These are phyloP conservation scores for Lampropteryx suffumata DNA, from an alignment of 2,888 invertebrate genomes.

Conservation along the genomic window DNA sequence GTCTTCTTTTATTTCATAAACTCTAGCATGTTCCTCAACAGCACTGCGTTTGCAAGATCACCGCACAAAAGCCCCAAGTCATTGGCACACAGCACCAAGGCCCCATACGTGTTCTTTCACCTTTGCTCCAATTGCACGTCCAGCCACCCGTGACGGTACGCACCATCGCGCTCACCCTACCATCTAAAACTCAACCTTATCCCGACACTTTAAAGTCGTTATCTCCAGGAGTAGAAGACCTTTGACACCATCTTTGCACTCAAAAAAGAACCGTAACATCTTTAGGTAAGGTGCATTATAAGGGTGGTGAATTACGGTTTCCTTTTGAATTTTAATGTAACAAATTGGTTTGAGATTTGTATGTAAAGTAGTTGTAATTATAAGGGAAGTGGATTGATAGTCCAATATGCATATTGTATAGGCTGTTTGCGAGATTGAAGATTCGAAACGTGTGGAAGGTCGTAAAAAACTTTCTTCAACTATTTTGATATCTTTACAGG, in stretches of 20 bases:
- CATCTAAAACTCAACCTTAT: constrained; percentile 19
- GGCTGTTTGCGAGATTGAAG: constrained; percentile 8
- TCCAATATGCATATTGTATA: constrained; percentile 7
- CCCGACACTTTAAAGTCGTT: background rate
- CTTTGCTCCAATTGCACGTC: constrained; percentile 72
- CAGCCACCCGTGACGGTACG: constrained; percentile 70
- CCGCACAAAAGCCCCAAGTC: constrained; percentile 6
- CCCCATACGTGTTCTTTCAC: constrained; percentile 69
- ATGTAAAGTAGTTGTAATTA: constrained; percentile 36
- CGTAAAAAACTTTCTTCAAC: too few species aligned
- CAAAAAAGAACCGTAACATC: constrained; percentile 12
- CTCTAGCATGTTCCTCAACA: too few species aligned
- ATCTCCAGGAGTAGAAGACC: constrained; percentile 1
- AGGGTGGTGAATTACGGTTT: constrained; percentile 40
- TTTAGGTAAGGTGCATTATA: constrained; percentile 18
- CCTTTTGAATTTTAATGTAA: constrained; percentile 43
- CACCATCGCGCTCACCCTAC: constrained; percentile 45
- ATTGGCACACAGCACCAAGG: constrained; percentile 32
- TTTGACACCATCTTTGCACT: constrained; percentile 12
- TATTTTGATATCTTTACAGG: too few species aligned
- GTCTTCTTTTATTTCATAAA: too few species aligned
- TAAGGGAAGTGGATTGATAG: constrained; percentile 20
- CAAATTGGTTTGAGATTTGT: constrained; percentile 38
- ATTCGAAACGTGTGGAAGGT: background rate
- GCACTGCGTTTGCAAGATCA: constrained; percentile 5